phyloP scores from a whole-genome alignment of 2,113 vertebrate genomes.

The Cryptotis parvus region DNA sequence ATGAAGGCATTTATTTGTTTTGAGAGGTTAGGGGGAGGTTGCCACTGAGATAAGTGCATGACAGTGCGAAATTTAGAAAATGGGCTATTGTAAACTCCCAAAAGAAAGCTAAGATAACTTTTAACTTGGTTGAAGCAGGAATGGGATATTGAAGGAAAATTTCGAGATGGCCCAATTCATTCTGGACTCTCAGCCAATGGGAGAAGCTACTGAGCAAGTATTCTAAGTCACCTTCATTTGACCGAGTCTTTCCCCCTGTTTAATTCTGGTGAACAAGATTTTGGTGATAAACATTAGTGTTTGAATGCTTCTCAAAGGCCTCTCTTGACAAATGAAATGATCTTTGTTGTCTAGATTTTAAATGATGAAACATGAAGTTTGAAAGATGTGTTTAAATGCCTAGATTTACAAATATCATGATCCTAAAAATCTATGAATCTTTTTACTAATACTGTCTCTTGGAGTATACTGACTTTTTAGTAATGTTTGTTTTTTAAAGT shows the following conservation, averaged over 20 bases:
- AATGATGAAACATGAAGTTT: not conserved
- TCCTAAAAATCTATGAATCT: not conserved
- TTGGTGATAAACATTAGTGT: conserved; percentile 1
- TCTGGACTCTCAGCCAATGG: not conserved
- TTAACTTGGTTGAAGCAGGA: not conserved
- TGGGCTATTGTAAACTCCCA: not conserved
- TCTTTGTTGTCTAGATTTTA: conserved; percentile 1
- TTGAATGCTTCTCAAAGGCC: conserved; percentile 34
- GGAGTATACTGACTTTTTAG: not conserved
- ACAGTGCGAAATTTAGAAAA: conserved; percentile 11
- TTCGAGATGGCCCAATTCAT: no score
- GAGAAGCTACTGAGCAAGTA: not conserved
- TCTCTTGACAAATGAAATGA: not conserved
- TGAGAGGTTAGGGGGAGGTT: conserved; percentile 45
- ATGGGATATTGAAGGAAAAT: not conserved
- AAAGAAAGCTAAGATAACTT: not conserved
- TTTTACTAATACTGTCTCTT: not conserved
- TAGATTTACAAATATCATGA: not conserved
- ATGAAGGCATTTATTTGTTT: conserved; percentile 30
- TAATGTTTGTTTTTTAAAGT: not conserved
- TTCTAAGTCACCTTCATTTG: not conserved
- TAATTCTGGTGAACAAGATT: not conserved
- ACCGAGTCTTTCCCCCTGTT: not conserved
- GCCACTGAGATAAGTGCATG: conserved; percentile 22
- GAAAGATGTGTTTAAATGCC: not conserved